These are phyloP conservation scores for Macroglossus sobrinus DNA, from an alignment of 2,113 vertebrate genomes.

Conservation along the genomic window DNA sequence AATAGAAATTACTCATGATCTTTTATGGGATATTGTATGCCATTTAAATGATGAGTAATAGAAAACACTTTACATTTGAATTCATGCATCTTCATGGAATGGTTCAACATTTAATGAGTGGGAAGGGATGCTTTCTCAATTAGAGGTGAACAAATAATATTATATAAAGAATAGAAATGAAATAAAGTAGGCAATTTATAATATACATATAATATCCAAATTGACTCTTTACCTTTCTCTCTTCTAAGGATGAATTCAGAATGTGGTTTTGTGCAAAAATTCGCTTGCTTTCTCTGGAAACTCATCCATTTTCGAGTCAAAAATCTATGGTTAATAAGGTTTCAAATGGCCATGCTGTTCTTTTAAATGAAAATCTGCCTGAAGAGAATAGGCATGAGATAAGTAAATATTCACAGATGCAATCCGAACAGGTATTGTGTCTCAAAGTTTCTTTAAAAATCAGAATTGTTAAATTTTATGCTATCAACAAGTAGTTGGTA, in stretches of 20 bases:
- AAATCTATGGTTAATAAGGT: conserved; percentile 84
- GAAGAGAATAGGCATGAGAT: conserved; percentile 81
- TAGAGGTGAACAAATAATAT: not conserved
- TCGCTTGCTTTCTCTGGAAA: conserved; percentile 88
- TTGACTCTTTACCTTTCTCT: conserved; percentile 1
- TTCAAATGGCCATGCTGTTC: conserved; percentile 84
- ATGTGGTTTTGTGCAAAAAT: conserved; percentile 97
- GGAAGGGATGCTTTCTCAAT: not conserved
- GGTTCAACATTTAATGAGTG: not conserved
- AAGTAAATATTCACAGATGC: conserved; percentile 81
- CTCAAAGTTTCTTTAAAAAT: conserved; percentile 21
- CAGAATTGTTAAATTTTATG: not conserved
- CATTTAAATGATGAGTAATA: not conserved
- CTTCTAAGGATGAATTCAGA: conserved; percentile 94
- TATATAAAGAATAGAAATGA: conserved; percentile 7
- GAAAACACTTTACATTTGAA: not conserved
- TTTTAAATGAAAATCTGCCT: conserved; percentile 78
- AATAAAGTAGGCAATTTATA: not conserved
- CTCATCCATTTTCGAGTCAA: conserved; percentile 85
- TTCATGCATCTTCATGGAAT: conserved; percentile 7
- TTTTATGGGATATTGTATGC: not conserved
- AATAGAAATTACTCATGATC: not conserved
- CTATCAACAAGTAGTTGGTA: not conserved
- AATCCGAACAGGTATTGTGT: conserved; percentile 63
- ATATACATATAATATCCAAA: not conserved